Conservation (phyloP, 2,888 invertebrate species). For the Tinea trinotella region DNA sequence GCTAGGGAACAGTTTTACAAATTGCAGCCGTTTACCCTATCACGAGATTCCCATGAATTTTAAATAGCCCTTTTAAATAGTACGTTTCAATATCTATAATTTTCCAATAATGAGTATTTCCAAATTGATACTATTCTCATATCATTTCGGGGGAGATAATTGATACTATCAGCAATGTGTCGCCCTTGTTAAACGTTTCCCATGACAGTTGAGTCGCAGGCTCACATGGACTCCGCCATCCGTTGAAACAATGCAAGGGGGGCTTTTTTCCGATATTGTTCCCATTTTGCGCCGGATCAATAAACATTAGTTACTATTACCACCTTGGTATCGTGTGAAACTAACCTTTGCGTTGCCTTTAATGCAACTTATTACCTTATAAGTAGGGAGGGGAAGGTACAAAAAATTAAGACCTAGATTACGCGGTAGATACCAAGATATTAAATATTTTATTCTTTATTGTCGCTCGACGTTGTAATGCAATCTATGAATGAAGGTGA, state of each 20-base stretch:
- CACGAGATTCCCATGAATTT: slow-evolving; percentile 13
- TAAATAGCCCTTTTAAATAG: slow-evolving; percentile 8
- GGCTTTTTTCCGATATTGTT: slow-evolving; percentile 32
- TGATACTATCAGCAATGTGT: slow-evolving; percentile 47
- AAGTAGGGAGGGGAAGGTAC: too few relatives aligned
- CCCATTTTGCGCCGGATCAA: slow-evolving; percentile 52
- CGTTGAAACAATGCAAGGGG: slow-evolving; percentile 42
- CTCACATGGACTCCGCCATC: slow-evolving; percentile 32
- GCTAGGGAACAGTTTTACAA: not conserved
- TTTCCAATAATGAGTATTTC: slow-evolving; percentile 32
- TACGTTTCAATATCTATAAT: slow-evolving; percentile 31
- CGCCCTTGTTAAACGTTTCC: slow-evolving; percentile 63
- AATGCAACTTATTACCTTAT: not conserved
- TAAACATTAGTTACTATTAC: slow-evolving; percentile 45
- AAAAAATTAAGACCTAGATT: too few relatives aligned
- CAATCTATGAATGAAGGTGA: too few relatives aligned
- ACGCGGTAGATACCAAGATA: too few relatives aligned
- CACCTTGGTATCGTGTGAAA: slow-evolving; percentile 46
- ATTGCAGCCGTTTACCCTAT: not conserved
- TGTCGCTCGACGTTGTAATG: too few relatives aligned
- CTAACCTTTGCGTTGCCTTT: slow-evolving; percentile 32
- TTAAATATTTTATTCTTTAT: too few relatives aligned
- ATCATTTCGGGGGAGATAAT: slow-evolving; percentile 48
- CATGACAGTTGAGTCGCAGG: slow-evolving; percentile 34
- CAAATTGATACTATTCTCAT: slow-evolving; percentile 26